Conservation (phyloP, 1,140 invertebrate species). For the Heliconius eleuchia region DNA sequence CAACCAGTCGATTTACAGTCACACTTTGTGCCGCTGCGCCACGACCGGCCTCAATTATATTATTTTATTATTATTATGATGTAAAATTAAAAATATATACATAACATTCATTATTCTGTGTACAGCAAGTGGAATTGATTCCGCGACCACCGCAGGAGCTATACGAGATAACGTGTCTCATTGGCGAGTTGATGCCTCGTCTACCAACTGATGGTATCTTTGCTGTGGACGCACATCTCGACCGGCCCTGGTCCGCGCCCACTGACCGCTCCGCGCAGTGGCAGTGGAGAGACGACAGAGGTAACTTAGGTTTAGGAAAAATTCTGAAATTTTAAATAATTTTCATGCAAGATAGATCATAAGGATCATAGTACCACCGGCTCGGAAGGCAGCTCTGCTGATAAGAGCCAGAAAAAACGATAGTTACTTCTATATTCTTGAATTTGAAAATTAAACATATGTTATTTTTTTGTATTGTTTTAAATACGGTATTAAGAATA, state of each 20-base stretch:
- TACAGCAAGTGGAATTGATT: conserved; percentile 89
- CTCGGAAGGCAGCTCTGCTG: not conserved
- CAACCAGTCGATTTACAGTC: too few species aligned
- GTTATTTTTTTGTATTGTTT: not conserved
- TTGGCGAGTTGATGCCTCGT: conserved; percentile 97
- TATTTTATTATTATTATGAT: too few species aligned
- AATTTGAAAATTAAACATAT: too few species aligned
- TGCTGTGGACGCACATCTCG: conserved; percentile 92
- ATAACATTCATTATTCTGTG: conserved; percentile 19
- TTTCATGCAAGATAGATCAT: too few species aligned
- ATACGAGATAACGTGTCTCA: conserved; percentile 97
- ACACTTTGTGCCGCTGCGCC: too few species aligned
- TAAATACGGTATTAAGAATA: not conserved
- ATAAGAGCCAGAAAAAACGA: not conserved
- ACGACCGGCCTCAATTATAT: too few species aligned
- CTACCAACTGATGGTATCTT: conserved; percentile 97
- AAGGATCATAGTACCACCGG: too few species aligned
- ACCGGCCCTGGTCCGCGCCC: conserved; percentile 87
- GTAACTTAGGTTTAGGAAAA: conserved; percentile 64
- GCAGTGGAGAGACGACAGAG: conserved; percentile 98
- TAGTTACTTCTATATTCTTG: too few species aligned
- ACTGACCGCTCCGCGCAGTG: conserved; percentile 93
- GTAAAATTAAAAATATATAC: not conserved
- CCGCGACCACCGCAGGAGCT: conserved; percentile 96
- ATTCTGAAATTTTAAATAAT: too few species aligned